Base-by-base conservation (phyloP, 1,140 invertebrate genomes). In the Acromyrmex charruanus region DNA sequence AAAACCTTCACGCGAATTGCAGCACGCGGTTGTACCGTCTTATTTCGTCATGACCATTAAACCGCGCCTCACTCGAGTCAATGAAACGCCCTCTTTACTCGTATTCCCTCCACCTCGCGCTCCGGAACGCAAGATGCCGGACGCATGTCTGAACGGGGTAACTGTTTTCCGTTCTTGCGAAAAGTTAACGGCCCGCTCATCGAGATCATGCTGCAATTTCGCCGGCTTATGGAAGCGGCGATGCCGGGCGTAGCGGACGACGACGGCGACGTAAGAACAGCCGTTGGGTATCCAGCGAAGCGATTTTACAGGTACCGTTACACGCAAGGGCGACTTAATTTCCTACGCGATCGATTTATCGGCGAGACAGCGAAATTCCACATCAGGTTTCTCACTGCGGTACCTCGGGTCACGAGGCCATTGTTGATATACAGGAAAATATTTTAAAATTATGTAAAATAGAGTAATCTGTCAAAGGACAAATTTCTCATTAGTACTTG, bases 91-190 rank as follows among this genome's bases (percentile, higher is more conserved):
- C 87, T 89, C 84, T 79, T 90, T 90, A 28, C 28, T 2, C 25
- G 25, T 25, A 88, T 86, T 86, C 79, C 80, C 28, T 49, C 44
- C 77, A n/a, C 77, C 65, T 39, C 28, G 53, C 51, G 49, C 72
- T 49, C 25, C 49, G n/a, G 63, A 59, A 71, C 51, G 71, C 44
- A 53, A 79, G 84, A 88, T 66, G 71, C 51, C 80, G 87, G 71
- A 88, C 89, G 89, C 90, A 91, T 91, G 90, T 91, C 90, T 91
- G 90, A 91, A 72, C 92, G 92, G 90, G 90, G 87, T 94, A 94
- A 94, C 93, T 94, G 93, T 94, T 94, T 93, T 93, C 92, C 92
- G 91, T 94, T 94, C 93, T 91, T 92, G 92, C 88, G 92, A 93
- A 94, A 93, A 94, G 93, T 93, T 93, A 94, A 94, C 93, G 92